A percentile compares a stretch with the other conserved stretches of the same genome.
Evolutionary conservation across 2,888 invertebrate species (phyloP).

Genomic region (Eupithecia tripunctaria): DNA sequence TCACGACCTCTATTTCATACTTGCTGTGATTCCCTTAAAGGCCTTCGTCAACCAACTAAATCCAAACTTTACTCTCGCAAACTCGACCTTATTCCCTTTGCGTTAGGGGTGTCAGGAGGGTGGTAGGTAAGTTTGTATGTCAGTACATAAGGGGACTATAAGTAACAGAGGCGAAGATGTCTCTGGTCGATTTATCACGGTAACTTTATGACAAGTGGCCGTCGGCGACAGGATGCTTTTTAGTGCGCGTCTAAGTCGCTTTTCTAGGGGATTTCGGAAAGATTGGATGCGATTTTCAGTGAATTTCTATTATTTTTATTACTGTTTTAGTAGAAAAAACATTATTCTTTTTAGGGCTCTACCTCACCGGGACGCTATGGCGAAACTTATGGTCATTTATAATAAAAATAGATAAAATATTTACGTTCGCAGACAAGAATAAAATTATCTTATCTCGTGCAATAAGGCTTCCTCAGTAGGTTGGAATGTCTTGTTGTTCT

Average conservation of each 20-base stretch:
- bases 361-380: no score
- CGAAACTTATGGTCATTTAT: no score
- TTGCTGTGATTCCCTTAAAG: conserved; percentile 61
- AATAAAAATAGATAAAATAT: background rate
- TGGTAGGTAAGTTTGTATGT: conserved; percentile 35
- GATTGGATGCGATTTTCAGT: conserved; percentile 29
- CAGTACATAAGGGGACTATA: conserved; percentile 77
- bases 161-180: conserved; percentile 77
- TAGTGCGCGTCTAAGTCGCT: conserved; percentile 62
- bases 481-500: no score
- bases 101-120: conserved; percentile 35
- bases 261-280: conserved; percentile 41
- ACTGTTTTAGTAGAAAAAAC: background rate
- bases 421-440: background rate
- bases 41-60: conserved; percentile 28
- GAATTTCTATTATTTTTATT: background rate
- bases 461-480: no score
- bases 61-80: background rate
- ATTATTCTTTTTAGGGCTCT: background rate
- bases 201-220: conserved; percentile 81
- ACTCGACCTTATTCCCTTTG: background rate
- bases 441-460: no score
- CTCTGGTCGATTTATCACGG: conserved; percentile 79
- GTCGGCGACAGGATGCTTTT: conserved; percentile 78
- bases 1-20: conserved; percentile 69